Percentiles rank a stretch among this genome's conserved stretches.
phyloP scores from a whole-genome alignment of 2,797 vertebrate species.

The Erpetoichthys calabaricus region DNA sequence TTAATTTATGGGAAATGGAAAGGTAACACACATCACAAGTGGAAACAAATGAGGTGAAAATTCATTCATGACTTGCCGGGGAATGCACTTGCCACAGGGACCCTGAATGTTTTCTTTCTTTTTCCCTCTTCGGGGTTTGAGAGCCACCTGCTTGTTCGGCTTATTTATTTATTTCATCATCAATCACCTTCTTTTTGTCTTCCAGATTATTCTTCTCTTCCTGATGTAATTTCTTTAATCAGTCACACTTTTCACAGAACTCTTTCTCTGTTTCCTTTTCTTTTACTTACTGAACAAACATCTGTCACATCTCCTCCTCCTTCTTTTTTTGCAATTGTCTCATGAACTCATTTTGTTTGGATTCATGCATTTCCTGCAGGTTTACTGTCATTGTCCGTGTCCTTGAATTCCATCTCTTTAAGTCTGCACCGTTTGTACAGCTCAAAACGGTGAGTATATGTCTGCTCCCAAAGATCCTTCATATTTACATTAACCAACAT shows the following conservation, averaged over 20 bases:
- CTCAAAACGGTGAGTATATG: too few relatives aligned
- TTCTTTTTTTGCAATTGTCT: constrained; percentile 95
- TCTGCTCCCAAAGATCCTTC: too few relatives aligned
- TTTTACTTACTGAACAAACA: constrained; percentile 97
- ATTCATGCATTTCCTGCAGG: constrained; percentile 94
- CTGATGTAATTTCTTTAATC: constrained; percentile 91
- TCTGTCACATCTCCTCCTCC: constrained; percentile 97
- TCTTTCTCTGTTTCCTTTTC: constrained; percentile 98
- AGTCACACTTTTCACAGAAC: constrained; percentile 96
- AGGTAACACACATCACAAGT: constrained; percentile 29
- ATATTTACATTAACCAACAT: too few relatives aligned
- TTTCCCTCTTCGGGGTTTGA: constrained; percentile 94
- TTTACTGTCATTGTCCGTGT: too few relatives aligned
- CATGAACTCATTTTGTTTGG: constrained; percentile 95
- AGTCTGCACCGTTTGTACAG: too few relatives aligned
- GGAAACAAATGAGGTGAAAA: constrained; percentile 50
- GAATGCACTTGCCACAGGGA: constrained; percentile 79
- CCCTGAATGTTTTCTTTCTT: constrained; percentile 96
- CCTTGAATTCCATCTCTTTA: too few relatives aligned
- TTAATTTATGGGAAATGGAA: constrained; percentile 20
- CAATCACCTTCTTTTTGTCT: constrained; percentile 86
- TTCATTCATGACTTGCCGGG: constrained; percentile 67
- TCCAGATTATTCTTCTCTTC: constrained; percentile 97
- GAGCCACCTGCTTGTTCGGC: constrained; percentile 91
- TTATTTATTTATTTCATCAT: constrained; percentile 87